Percentiles rank a stretch among this genome's conserved stretches.
phyloP scores from a whole-genome alignment of 1,140 invertebrate genomes.

The Drosophila malerkotliana region DNA sequence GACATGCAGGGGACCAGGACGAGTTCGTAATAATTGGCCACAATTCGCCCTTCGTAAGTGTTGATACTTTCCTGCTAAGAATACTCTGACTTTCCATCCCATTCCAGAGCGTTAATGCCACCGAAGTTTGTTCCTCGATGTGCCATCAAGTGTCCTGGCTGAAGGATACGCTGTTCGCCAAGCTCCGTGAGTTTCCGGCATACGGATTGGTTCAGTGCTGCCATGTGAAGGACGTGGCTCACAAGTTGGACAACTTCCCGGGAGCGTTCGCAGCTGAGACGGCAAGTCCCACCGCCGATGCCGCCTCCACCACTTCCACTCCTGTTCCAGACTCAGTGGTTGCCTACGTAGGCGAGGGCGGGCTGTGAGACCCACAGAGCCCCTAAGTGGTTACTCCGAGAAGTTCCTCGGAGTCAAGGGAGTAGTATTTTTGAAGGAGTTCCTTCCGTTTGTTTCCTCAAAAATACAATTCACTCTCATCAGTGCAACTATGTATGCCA shows the following conservation, averaged over 20 bases:
- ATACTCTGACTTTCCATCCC: neutral
- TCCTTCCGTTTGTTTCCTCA: no score
- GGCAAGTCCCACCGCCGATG: neutral
- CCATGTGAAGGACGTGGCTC: constrained; percentile 41
- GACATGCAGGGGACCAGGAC: neutral
- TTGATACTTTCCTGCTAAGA: neutral
- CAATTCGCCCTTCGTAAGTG: constrained; percentile 52
- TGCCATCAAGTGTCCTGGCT: constrained; percentile 56
- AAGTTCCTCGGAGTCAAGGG: no score
- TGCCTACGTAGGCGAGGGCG: no score
- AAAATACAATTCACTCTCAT: no score
- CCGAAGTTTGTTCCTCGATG: constrained; percentile 36
- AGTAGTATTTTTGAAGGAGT: no score
- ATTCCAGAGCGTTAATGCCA: constrained; percentile 6
- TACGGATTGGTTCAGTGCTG: constrained; percentile 51
- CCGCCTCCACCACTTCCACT: neutral
- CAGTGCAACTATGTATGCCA: no score
- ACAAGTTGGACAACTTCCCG: constrained; percentile 55
- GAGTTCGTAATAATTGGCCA: constrained; percentile 53
- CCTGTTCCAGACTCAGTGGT: no score
- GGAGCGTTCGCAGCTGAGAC: neutral
- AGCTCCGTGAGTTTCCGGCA: constrained; percentile 23
- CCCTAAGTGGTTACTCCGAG: no score
- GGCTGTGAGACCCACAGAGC: no score
- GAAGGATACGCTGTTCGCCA: constrained; percentile 29